Evolutionary conservation across 2,797 vertebrate species (phyloP).

Genomic region (Periparus ater): DNA sequence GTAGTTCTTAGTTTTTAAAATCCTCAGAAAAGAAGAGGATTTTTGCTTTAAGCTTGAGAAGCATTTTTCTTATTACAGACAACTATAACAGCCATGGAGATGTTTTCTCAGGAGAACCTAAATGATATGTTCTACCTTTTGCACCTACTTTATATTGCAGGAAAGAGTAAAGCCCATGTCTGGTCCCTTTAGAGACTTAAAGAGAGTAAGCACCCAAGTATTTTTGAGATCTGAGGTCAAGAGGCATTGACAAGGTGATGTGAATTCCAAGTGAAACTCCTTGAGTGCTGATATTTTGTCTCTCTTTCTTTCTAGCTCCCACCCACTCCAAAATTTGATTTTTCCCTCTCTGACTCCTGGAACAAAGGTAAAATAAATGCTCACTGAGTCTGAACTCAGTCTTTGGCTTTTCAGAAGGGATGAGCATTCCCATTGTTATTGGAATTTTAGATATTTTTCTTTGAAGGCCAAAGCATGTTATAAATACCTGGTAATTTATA

Average conservation of each 20-base stretch:
- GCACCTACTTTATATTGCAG: neutral
- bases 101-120: neutral
- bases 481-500: neutral
- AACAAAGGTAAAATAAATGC: conserved; percentile 85
- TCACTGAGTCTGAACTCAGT: neutral
- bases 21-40: neutral
- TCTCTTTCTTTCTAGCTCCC: conserved; percentile 81
- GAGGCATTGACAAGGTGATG: neutral
- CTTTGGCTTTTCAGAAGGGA: neutral
- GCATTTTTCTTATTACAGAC: neutral
- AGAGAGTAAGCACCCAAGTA: neutral
- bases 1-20: neutral
- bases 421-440: neutral
- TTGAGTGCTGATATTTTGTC: neutral
- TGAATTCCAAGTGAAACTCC: neutral
- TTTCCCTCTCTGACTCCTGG: conserved; percentile 85
- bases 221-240: neutral
- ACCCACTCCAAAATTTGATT: conserved; percentile 83
- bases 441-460: neutral
- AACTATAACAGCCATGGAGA: neutral
- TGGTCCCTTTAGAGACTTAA: neutral
- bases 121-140: neutral
- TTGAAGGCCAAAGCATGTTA: neutral
- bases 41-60: neutral
- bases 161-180: neutral